Evolutionary conservation across 2,797 vertebrate species (phyloP), one percentile per base, ranked within the genome.

Genomic region (Bradypodion ventrale): DNA sequence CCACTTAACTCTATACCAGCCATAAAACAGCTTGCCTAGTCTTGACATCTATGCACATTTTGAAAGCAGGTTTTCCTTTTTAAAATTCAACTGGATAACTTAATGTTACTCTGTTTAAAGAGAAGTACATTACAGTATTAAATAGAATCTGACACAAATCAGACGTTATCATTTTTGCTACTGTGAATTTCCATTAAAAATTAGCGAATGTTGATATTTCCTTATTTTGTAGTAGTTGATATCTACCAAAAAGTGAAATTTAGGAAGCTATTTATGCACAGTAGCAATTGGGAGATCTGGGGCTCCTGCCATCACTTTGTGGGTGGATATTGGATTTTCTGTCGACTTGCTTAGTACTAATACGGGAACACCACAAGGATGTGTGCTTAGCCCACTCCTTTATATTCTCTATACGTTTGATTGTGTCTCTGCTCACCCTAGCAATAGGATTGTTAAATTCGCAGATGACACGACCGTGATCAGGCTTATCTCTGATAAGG

Each of bases 81-180:
- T 13, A 40, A 85, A 73, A 52, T 3, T 3, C 2, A 78, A 60
- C 23, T 25, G 59, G 9, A 8, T 21, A 88, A 83, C 13, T 46
- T 66, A 6, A 0, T 37, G 2, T 40, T 85, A 29, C 70, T n/a
- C 59, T 77, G 70, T 37, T 19, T 32, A 19, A 19, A 56, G 21
- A 56, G 52, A 15, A 0, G 0, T 40, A 27, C 0, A 80, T 32
- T 12, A 63, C 32, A 78, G 27, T 23, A 78, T 46, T 0, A 2
- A 81, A 35, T 3, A 69, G 25, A 3, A 42, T n/a, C 21, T 2
- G 37, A 27, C 9, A 19, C 32, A 16, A 63, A 78, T 16, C 40
- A 78, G 4, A 42, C 27, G n/a, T 44, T 2, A n/a, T 8, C 29
- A 23, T 16, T 65, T 32, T 44, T 78, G 3, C 62, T 65, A 21